Base-by-base conservation (phyloP, 2,113 vertebrate species). In the Origma solitaria region DNA sequence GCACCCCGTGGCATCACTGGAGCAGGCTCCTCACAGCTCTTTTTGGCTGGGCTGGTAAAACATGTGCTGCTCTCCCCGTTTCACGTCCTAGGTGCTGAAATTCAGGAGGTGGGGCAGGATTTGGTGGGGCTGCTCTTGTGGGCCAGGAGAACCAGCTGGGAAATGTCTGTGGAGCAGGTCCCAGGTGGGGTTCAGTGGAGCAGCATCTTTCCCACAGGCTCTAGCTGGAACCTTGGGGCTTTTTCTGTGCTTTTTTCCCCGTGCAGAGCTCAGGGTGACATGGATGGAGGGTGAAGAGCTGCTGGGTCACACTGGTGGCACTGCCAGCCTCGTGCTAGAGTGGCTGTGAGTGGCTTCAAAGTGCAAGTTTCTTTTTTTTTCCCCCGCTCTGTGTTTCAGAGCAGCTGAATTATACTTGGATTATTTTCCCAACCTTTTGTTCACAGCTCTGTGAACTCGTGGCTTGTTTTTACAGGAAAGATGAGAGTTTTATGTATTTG, bases 171-270 rank as follows among this genome's bases (percentile, higher is more conserved):
- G 30, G 70, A 3, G n/a, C 90, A 61, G 87, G 51, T 86, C 94
- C 85, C 82, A 76, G 82, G 61, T 79, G 35, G 58, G 81, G 21
- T 4, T 80, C 19, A 28, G 47, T 3, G 51, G 3, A 66, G 53
- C 33, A 4, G 70, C 2, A 0, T 50, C 84, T 80, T 92, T 94
- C 81, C 88, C 93, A 75, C 9, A 15, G 54, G 37, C 45, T 54
- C 42, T 25, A 40, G 40, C 53, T 0, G 9, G 21, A 57, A n/a
- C n/a, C 65, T 82, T 0, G 0, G 20, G 0, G 1, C 44, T 64
- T 20, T 57, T 38, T 25, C 4, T 4, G 50, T 27, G 5, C 7
- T 54, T 77, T 38, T 73, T 54, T n/a, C 25, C 25, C 80, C 40
- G 0, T 3, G 42, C 40, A 25, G 33, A 53, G 58, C 91, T 88